Conservation (phyloP, 2,113 vertebrate genomes). For the Vireo altiloquus region DNA sequence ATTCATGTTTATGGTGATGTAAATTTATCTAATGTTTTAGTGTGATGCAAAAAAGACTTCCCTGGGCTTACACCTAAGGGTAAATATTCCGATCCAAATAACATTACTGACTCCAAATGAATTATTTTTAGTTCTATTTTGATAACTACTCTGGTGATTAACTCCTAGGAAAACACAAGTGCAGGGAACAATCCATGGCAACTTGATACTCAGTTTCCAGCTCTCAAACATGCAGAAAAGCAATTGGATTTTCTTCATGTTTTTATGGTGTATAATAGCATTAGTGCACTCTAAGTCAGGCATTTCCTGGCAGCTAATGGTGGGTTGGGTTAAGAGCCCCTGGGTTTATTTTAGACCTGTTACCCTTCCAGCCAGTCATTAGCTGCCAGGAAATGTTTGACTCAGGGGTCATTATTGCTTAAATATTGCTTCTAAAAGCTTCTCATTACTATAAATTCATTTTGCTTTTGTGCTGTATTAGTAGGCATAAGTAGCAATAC, state of each 20-base stretch:
- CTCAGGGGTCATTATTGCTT: conserved; percentile 63
- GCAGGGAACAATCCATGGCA: background rate
- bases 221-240: background rate
- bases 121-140: conserved; percentile 21
- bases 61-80: background rate
- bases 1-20: background rate
- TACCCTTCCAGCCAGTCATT: conserved; percentile 50
- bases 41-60: background rate
- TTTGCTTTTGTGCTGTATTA: conserved; percentile 57
- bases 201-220: conserved; percentile 44
- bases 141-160: background rate
- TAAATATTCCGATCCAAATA: background rate
- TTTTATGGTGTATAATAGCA: conserved; percentile 61
- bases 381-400: conserved; percentile 58
- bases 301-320: conserved; percentile 51
- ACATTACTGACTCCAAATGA: background rate
- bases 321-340: conserved; percentile 22
- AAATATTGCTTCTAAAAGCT: conserved; percentile 62
- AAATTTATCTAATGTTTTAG: background rate
- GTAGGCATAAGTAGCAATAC: conserved; percentile 32
- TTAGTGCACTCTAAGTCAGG: conserved; percentile 54
- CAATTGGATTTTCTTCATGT: conserved; percentile 44
- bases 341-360: conserved; percentile 41
- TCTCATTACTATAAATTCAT: conserved; percentile 54
- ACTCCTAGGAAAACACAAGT: background rate